phyloP scores from a whole-genome alignment of 2,888 invertebrate species.

The Palloptera scutellata region DNA sequence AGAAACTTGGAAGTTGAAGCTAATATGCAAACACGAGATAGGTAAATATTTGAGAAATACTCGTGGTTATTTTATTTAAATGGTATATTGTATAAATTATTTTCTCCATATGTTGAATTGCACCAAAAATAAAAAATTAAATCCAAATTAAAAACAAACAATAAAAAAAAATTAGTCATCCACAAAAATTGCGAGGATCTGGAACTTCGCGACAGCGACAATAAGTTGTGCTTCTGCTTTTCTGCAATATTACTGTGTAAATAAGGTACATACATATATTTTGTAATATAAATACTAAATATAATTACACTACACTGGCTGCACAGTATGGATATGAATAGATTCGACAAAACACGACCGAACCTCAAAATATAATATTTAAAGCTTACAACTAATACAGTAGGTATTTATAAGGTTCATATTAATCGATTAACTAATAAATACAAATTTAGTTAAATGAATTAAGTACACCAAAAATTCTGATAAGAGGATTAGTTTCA shows the following conservation, averaged over 20 bases:
- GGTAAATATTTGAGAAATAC: conserved; percentile 49
- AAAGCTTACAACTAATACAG: too few species aligned
- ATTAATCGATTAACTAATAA: too few species aligned
- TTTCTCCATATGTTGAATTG: conserved; percentile 11
- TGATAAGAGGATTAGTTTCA: background rate
- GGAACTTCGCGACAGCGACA: conserved; percentile 55
- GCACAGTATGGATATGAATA: conserved; percentile 2
- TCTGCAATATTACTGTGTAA: conserved; percentile 33
- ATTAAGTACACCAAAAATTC: too few species aligned
- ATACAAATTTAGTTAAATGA: too few species aligned
- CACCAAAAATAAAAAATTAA: conserved; percentile 21
- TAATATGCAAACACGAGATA: conserved; percentile 64
- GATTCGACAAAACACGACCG: background rate
- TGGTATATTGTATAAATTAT: background rate
- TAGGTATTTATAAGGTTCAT: too few species aligned
- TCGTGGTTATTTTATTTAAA: background rate
- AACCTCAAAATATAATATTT: too few species aligned
- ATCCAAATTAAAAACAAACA: conserved; percentile 5
- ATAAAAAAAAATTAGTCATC: conserved; percentile 52
- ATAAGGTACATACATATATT: conserved; percentile 40
- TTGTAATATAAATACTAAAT: background rate
- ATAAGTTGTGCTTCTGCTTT: conserved; percentile 38
- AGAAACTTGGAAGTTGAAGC: conserved; percentile 67
- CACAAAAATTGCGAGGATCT: conserved; percentile 63
- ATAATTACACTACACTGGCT: too few species aligned